Evolutionary conservation across 2,113 vertebrate genomes (phyloP).

Genomic region (Taurulus bubalis): DNA sequence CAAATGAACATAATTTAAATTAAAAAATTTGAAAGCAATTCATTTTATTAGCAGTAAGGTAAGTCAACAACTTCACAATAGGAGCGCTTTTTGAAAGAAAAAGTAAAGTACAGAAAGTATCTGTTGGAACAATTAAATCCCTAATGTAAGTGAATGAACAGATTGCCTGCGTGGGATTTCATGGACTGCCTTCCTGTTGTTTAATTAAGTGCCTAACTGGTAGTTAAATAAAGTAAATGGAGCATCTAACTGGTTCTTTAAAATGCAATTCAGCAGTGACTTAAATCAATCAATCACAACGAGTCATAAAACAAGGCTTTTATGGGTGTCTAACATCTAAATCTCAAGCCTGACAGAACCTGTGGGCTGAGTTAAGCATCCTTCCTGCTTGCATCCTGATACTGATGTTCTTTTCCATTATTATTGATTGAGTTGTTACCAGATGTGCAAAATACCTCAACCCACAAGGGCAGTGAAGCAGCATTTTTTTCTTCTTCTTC

Average conservation of each 20-base stretch:
- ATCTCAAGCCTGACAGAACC: not conserved
- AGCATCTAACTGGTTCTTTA: conserved; percentile 34
- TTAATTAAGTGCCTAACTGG: conserved; percentile 25
- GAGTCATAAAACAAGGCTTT: conserved; percentile 2
- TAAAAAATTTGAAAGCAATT: not conserved
- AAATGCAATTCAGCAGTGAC: conserved; percentile 17
- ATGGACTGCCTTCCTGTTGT: not conserved
- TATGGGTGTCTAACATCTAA: not conserved
- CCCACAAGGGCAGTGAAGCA: not conserved
- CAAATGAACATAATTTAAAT: not conserved
- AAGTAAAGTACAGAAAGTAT: not conserved
- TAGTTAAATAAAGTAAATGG: conserved; percentile 29
- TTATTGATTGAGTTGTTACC: not conserved
- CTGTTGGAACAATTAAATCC: not conserved
- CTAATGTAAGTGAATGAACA: not conserved
- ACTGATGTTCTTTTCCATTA: not conserved
- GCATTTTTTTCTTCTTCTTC: not conserved
- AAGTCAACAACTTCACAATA: not conserved
- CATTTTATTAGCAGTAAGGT: not conserved
- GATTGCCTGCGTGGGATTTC: conserved; percentile 3
- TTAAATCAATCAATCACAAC: conserved; percentile 18
- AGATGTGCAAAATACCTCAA: not conserved
- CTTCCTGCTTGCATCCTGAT: not conserved
- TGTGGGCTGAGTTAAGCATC: not conserved
- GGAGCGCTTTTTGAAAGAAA: not conserved